Conservation (phyloP, 2,888 invertebrate species). For the Linyphia triangularis region DNA sequence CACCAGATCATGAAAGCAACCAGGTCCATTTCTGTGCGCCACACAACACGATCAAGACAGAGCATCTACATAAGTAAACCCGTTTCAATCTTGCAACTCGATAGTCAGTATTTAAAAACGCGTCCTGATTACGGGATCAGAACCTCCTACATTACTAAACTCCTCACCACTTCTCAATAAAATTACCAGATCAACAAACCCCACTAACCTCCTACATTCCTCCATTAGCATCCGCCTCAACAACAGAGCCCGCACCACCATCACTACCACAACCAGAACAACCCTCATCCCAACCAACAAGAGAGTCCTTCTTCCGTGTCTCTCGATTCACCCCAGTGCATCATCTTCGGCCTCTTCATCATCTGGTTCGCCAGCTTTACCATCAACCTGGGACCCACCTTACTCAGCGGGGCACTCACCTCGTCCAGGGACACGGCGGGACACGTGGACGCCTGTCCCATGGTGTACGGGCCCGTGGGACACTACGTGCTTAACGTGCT, state of each 20-base stretch:
- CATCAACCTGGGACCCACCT: constrained; percentile 92
- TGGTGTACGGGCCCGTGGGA: constrained; percentile 91
- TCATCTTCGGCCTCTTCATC: constrained; percentile 93
- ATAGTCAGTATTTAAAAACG: no score
- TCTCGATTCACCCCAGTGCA: constrained; percentile 93
- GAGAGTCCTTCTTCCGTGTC: constrained; percentile 43
- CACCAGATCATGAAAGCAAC: no score
- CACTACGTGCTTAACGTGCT: constrained; percentile 94
- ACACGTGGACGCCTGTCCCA: constrained; percentile 90
- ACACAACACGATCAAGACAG: no score
- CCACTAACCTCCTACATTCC: neutral
- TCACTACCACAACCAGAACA: constrained; percentile 61
- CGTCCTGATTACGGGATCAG: no score
- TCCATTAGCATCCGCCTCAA: constrained; percentile 53
- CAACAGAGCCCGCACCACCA: constrained; percentile 53
- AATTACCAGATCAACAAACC: no score
- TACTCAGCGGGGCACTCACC: constrained; percentile 89
- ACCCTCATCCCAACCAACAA: constrained; percentile 27
- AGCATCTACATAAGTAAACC: no score
- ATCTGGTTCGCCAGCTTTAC: constrained; percentile 96
- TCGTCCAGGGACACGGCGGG: constrained; percentile 86
- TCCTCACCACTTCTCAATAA: no score
- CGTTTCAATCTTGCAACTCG: no score
- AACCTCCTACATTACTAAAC: no score
- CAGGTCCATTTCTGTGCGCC: no score